phyloP scores from a whole-genome alignment of 2,888 invertebrate species.

The Abrostola triplasia region DNA sequence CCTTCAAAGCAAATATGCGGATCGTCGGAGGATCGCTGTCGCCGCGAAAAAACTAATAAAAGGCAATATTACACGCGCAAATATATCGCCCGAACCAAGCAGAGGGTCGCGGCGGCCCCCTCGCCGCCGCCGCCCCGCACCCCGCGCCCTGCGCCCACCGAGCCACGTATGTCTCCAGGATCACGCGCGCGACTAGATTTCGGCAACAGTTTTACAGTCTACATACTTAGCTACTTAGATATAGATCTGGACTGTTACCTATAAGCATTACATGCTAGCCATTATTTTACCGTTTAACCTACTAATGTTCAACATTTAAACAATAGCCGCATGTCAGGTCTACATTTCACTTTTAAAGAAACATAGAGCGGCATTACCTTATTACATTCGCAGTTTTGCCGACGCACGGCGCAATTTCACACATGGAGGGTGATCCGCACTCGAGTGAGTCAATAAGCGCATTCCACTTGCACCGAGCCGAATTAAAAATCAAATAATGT shows the following conservation, averaged over 20 bases:
- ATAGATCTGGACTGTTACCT: background rate
- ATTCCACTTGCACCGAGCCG: conserved; percentile 78
- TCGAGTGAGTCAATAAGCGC: conserved; percentile 79
- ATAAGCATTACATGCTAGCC: too few relatives aligned
- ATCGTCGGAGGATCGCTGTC: conserved; percentile 67
- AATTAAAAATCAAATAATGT: conserved; percentile 88
- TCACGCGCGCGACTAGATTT: conserved; percentile 28
- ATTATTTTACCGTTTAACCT: too few relatives aligned
- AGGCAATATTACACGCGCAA: conserved; percentile 77
- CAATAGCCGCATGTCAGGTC: too few relatives aligned
- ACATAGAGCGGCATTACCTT: conserved; percentile 10
- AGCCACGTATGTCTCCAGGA: conserved; percentile 30
- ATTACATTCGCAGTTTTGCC: conserved; percentile 18
- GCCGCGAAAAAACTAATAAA: conserved; percentile 86
- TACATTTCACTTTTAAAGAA: background rate
- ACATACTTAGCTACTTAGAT: background rate
- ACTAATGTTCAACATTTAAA: too few relatives aligned
- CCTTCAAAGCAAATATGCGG: conserved; percentile 76
- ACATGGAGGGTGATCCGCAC: conserved; percentile 41
- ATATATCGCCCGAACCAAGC: conserved; percentile 63
- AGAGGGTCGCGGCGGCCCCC: conserved; percentile 42
- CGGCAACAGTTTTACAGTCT: conserved; percentile 6
- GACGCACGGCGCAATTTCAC: conserved; percentile 23
- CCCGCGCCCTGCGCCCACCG: conserved; percentile 18
- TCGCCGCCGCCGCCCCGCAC: background rate